These are phyloP conservation scores for Campoletis sonorensis DNA, from an alignment of 1,140 invertebrate genomes.

Conservation along the genomic window DNA sequence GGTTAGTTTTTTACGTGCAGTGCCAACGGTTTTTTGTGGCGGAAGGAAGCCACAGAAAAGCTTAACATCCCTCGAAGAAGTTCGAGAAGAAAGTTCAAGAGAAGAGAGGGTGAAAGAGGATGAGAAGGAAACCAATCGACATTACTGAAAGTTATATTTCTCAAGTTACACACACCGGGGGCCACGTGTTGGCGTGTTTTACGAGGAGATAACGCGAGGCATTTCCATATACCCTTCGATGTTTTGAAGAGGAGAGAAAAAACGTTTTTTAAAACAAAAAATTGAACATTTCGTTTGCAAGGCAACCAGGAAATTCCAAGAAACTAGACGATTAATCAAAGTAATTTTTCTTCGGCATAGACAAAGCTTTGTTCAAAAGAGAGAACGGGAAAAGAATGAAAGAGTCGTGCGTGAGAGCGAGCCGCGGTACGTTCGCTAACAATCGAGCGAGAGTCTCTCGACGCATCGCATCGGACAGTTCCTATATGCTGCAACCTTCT, in stretches of 20 bases:
- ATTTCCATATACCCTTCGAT: slow-evolving; percentile 11
- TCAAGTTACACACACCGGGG: slow-evolving; percentile 8
- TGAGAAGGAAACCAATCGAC: not conserved
- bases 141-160: slow-evolving; percentile 2
- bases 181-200: not conserved
- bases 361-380: not conserved
- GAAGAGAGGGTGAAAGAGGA: not conserved
- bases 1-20: not conserved
- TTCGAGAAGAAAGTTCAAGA: not conserved
- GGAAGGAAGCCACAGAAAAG: slow-evolving; percentile 19
- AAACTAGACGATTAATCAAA: not conserved
- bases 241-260: not conserved
- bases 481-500: slow-evolving; percentile 39
- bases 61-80: not conserved
- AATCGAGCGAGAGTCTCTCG: slow-evolving; percentile 8
- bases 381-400: not conserved
- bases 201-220: slow-evolving; percentile 3
- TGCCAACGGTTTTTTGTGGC: not conserved
- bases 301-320: not conserved
- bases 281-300: not conserved
- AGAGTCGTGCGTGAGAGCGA: slow-evolving; percentile 12
- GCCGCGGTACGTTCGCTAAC: not conserved
- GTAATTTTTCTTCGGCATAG: not conserved
- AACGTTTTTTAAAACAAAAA: not conserved
- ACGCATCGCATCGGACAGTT: slow-evolving; percentile 31